These are phyloP conservation scores for Lithosia quadra DNA, from an alignment of 2,888 invertebrate species.

Conservation along the genomic window DNA sequence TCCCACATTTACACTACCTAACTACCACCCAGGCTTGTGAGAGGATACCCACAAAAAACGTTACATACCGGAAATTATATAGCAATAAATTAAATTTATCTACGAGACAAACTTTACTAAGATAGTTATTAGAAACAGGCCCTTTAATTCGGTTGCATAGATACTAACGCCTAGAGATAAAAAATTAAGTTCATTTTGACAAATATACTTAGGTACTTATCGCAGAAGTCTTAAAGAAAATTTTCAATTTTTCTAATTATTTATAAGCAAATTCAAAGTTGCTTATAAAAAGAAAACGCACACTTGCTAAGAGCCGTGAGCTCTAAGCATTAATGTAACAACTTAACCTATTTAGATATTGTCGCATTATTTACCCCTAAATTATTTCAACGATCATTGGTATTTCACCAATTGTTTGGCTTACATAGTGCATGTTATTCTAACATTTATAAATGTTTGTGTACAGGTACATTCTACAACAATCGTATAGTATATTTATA, in stretches of 20 bases:
- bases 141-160: conserved; percentile 39
- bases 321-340: conserved; percentile 55
- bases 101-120: conserved; percentile 1
- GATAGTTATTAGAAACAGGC: conserved; percentile 1
- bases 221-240: conserved; percentile 35
- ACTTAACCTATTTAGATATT: conserved; percentile 82
- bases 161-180: conserved; percentile 24
- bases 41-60: conserved; percentile 6
- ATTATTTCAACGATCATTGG: conserved; percentile 50
- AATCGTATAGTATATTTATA: conserved; percentile 38
- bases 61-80: conserved; percentile 12
- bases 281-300: not conserved
- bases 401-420: conserved; percentile 29
- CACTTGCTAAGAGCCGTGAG: not conserved
- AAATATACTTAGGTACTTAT: conserved; percentile 32
- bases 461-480: conserved; percentile 41
- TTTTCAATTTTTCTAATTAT: no score
- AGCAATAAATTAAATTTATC: not conserved
- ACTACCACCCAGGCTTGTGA: conserved; percentile 21
- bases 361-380: conserved; percentile 82
- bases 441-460: conserved; percentile 51
- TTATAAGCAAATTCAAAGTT: conserved; percentile 26
- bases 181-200: conserved; percentile 44
- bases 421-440: conserved; percentile 52
- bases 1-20: conserved; percentile 1